Base-by-base conservation (phyloP, 23 tunicate species). In the Phallusia fumigata region DNA sequence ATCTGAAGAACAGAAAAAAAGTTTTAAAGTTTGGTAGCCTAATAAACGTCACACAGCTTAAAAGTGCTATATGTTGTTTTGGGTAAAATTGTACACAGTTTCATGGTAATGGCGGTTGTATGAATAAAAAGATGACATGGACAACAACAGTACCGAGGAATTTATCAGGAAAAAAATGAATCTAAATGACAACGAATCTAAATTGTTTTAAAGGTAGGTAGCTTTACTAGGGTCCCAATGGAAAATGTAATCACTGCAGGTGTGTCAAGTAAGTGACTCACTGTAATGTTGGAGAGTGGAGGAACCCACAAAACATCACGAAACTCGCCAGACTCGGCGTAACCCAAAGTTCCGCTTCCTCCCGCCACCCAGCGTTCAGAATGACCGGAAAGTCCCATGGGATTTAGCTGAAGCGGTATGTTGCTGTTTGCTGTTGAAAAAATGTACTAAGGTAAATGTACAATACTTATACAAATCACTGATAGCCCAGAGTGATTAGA, bases 241-340 rank as follows among this genome's bases (percentile, higher is more conserved):
- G n/a, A n/a, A n/a, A n/a, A n/a, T n/a, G n/a, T n/a, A n/a, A n/a
- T n/a, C n/a, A n/a, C n/a, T n/a, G n/a, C n/a, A n/a, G n/a, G n/a
- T n/a, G n/a, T n/a, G n/a, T n/a, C n/a, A n/a, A n/a, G 44, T 3
- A 40, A 40, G 47, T 24, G 19, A 58, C 95, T 80, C 64, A 90
- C 95, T 19, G 95, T 90, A 73, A 90, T 90, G 65, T 90, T 90
- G 28, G 85, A 44, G 11, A 90, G 69, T 10, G 95, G 95, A 3
- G 95, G 95, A n/a, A 90, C 89, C 50, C 65, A 18, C 11, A 90
- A 26, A 26, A 80, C 85, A 81, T 90, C 95, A 40, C 74, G 83
- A 76, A 82, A 90, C 33, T 81, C 86, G 33, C 95, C 95, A 5
- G 72, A 65, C 75, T 64, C 32, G 12, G 79, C 86, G 76, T 90